Conservation (phyloP, 30 jellyfish, hydroid and myxozoan species). For the Chrysaora quinquecirrha region DNA sequence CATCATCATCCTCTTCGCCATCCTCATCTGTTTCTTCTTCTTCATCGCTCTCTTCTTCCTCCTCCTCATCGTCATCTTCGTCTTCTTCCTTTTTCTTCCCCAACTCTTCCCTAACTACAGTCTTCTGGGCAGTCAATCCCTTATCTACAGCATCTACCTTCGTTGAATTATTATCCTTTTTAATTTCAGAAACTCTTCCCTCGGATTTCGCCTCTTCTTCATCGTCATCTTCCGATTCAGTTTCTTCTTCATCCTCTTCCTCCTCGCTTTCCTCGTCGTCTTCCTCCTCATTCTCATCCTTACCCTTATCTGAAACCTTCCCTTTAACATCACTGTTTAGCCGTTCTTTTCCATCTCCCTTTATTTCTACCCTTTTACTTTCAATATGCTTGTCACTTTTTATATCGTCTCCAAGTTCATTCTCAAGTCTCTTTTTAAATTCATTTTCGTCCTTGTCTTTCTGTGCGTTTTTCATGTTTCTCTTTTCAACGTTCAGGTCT, state of each 20-base stretch:
- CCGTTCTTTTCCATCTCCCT: constrained; percentile 65
- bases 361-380: constrained; percentile 33
- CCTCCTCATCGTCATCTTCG: constrained; percentile 7
- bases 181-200: neutral
- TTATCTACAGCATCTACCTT: too few species aligned
- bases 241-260: constrained; percentile 13
- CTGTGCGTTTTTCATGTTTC: constrained; percentile 27
- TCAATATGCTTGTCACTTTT: constrained; percentile 41
- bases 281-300: constrained; percentile 19
- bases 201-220: neutral
- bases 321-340: constrained; percentile 14
- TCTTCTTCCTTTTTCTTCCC: constrained; percentile 6
- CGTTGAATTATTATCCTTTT: neutral
- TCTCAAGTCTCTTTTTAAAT: constrained; percentile 28
- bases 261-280: constrained; percentile 43
- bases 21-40: constrained; percentile 35
- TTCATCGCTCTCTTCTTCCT: neutral
- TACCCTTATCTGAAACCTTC: constrained; percentile 14
- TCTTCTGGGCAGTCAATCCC: too few species aligned
- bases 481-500: neutral
- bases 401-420: constrained; percentile 43
- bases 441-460: constrained; percentile 13
- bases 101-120: neutral
- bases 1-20: constrained; percentile 18
- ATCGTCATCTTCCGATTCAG: constrained; percentile 1